A percentile compares a stretch with the other conserved stretches of the same genome.
Conservation (phyloP, 1,140 invertebrate genomes). For the Oreohelix idahoensis region DNA sequence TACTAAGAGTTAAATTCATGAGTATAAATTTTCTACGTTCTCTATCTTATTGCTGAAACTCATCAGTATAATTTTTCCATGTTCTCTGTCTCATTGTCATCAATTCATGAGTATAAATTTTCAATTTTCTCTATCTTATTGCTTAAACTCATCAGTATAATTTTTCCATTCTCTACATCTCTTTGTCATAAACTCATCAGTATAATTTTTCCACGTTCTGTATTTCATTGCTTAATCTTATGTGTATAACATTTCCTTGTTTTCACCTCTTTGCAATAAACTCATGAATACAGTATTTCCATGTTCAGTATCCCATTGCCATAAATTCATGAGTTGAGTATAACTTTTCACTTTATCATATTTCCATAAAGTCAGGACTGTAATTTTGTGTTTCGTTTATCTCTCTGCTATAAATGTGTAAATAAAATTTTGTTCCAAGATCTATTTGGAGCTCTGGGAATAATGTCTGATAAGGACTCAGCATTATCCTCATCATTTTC, state of each 20-base stretch:
- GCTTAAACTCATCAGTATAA: slow-evolving; percentile 55
- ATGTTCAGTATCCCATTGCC: not conserved
- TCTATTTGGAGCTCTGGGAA: too few relatives aligned
- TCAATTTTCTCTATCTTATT: too few relatives aligned
- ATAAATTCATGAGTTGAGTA: not conserved
- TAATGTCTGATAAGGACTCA: too few relatives aligned
- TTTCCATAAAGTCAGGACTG: too few relatives aligned
- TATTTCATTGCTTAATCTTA: not conserved
- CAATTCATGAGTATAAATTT: not conserved
- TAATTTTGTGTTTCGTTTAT: too few relatives aligned
- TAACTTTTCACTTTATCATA: too few relatives aligned
- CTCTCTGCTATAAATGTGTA: too few relatives aligned
- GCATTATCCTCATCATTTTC: too few relatives aligned
- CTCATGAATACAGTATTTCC: slow-evolving; percentile 50
- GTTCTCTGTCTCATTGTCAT: not conserved
- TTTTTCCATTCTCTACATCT: too few relatives aligned
- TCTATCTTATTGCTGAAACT: not conserved
- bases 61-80: not conserved
- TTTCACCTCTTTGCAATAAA: slow-evolving; percentile 73
- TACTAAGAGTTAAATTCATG: slow-evolving; percentile 68
- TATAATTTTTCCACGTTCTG: not conserved
- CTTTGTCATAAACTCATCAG: too few relatives aligned
- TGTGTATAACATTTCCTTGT: too few relatives aligned
- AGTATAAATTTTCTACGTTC: slow-evolving; percentile 30
- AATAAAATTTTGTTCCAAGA: too few relatives aligned